These are phyloP conservation scores for Eubucco bourcierii DNA, from an alignment of 2,113 vertebrate species.

Conservation along the genomic window DNA sequence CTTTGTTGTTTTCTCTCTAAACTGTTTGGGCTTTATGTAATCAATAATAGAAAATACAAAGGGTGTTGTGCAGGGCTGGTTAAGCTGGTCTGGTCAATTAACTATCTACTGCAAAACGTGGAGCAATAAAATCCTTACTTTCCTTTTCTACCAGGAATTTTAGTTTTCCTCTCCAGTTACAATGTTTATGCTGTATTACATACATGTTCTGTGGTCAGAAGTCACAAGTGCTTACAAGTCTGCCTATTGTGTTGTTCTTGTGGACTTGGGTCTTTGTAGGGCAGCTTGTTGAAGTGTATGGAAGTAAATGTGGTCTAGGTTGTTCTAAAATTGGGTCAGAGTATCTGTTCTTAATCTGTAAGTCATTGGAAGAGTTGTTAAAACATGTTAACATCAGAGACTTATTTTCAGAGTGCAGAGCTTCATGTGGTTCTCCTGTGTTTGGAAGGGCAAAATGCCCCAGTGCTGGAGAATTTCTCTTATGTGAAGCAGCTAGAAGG, in stretches of 20 bases:
- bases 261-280: not conserved
- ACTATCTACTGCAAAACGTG: not conserved
- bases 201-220: not conserved
- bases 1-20: not conserved
- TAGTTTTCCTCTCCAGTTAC: not conserved
- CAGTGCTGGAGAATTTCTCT: not conserved
- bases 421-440: not conserved
- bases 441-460: not conserved
- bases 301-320: accelerated
- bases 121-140: not conserved
- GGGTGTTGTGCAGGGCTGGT: not conserved
- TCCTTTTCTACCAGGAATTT: not conserved
- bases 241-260: not conserved
- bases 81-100: not conserved
- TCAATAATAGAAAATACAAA: not conserved
- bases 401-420: not conserved
- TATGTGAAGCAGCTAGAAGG: not conserved
- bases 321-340: not conserved
- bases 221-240: not conserved
- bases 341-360: not conserved
- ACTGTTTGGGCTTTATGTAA: not conserved
- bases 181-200: not conserved
- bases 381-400: not conserved
- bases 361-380: not conserved
- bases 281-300: not conserved